Evolutionary conservation across 1,140 invertebrate species (phyloP), one percentile per base, ranked within the genome.

Genomic region (Caenorhabditis remanei): DNA sequence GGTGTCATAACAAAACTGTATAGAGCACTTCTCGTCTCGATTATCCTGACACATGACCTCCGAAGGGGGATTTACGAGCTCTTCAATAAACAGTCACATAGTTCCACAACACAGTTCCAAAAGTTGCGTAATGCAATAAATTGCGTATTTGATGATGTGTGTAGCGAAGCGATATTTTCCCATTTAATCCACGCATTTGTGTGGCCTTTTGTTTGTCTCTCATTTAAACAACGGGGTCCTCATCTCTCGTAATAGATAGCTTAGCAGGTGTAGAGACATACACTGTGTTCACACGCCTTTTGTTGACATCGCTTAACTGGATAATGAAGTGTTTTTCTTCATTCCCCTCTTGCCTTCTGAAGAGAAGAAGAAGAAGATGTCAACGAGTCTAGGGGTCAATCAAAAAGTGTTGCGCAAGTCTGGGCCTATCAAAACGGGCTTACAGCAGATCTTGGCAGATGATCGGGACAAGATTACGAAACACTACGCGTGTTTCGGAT

Each of bases 251-350:
- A 79, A 79, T 79, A 79, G 71, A 79, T 79, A 79, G 43, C 71
- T 53, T 79, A 50, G 71, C 71, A 79, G 71, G 71, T 79, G 71
- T 79, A 79, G 71, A 53, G 32, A 53, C 9, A 53, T 9, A 79
- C 71, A 79, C 43, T 79, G 71, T 79, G 71, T 79, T 79, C 71
- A 53, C 71, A 79, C 71, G 71, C 46, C 71, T 6, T 50, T 8
- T 79, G 46, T 79, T 79, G 71, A 79, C 71, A 79, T 79, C 71
- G 71, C 71, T 79, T 79, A 79, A 79, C 71, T 79, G 71, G 71
- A 79, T 79, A 79, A 79, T 79, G 71, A 79, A 79, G 71, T 79
- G 71, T 79, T 79, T n/a, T 79, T 79, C 71, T 79, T 50, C 43
- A 43, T 41, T 8, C 40, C 46, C 46, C 24, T 50, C 46, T 7